Evolutionary conservation across 2,888 invertebrate genomes (phyloP), one percentile per base, ranked within the genome.

Genomic region (Nephrocerus scutellatus): DNA sequence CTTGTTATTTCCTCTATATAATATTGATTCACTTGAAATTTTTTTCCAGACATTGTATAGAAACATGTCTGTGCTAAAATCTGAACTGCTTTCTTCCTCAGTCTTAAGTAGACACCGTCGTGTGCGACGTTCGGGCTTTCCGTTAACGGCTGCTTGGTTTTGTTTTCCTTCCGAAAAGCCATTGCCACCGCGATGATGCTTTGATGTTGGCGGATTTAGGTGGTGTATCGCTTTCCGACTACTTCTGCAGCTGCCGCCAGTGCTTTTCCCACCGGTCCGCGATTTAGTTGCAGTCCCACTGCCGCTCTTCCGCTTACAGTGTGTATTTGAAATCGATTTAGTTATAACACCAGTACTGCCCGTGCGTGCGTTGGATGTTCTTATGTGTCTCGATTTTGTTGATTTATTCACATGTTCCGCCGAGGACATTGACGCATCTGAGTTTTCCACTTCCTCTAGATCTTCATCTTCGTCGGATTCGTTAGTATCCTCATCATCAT

Each of bases 91-190:
- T 38, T 58, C 59, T 36, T 57, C 56, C 32, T 61, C 65, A 65
- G 62, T 64, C 62, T 65, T 63, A 47, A 59, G 51, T 30, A 64
- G 53, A 46, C 61, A 56, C 45, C 62, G 62, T 38, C 63, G 57
- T 4, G 62, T 55, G 14, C 59, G 60, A 35, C 62, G 60, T 48
- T 58, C 55, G 23, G 48, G 48, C 47, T 41, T 46, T 9, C 41
- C 44, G 16, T 24, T 36, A 34, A 41, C 30, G 24, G 25, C 15
- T 32, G 37, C 46, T 38, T 46, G 48, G 39, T 32, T 41, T 36
- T 12, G 29, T 14, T 30, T 34, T 19, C 5, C 37, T 33, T 15
- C 20, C 38, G 34, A 23, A 23, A 13, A 24, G 18, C 34, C 39
- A 34, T 39, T 40, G 36, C 43, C 36, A 39, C 44, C 35, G 42